Evolutionary conservation across 2,797 vertebrate species (phyloP).

Genomic region (Mus minutoides): DNA sequence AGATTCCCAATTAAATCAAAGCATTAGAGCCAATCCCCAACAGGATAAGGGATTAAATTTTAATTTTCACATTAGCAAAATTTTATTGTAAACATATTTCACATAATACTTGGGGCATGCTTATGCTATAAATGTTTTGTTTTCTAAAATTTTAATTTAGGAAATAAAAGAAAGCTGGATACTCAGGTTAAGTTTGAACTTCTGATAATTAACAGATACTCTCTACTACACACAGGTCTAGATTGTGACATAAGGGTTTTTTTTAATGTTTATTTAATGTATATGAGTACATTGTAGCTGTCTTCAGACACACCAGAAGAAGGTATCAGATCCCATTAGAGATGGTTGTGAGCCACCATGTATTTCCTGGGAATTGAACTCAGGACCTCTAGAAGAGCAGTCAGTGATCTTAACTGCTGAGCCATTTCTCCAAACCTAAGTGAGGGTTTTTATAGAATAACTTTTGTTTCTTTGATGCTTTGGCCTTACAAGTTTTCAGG

Average conservation of each 20-base stretch:
- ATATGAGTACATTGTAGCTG: too few species aligned
- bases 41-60: not conserved
- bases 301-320: too few species aligned
- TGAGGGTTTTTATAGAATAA: not conserved
- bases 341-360: too few species aligned
- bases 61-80: constrained; percentile 23
- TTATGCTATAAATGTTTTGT: not conserved
- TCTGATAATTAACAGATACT: not conserved
- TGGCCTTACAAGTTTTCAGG: not conserved
- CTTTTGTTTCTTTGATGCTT: not conserved
- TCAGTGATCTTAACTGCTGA: too few species aligned
- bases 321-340: too few species aligned
- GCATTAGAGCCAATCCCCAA: too few species aligned
- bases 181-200: constrained; percentile 28
- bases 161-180: constrained; percentile 32
- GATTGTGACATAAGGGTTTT: not conserved
- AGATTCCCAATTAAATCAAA: too few species aligned
- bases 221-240: not conserved
- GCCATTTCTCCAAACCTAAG: too few species aligned
- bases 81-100: not conserved
- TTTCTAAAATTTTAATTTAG: constrained; percentile 55
- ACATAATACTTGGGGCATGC: constrained; percentile 17
- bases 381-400: too few species aligned
- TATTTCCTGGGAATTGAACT: too few species aligned
- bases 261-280: too few species aligned